phyloP scores from a whole-genome alignment of 2,113 vertebrate genomes.

The Ageneiosus marmoratus region DNA sequence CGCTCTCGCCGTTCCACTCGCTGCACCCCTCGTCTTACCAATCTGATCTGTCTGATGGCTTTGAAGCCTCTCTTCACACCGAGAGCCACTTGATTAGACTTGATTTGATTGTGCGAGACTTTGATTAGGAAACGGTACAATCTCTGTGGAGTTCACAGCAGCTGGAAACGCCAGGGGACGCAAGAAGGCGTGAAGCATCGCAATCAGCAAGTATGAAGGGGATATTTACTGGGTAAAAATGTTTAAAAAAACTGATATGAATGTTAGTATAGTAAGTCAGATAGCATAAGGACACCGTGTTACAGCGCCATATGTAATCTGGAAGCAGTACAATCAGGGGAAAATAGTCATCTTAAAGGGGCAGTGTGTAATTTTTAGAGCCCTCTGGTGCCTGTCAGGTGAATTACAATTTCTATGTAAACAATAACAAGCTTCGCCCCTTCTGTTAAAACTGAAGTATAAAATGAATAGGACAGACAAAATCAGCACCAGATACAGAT shows the following conservation, averaged over 20 bases:
- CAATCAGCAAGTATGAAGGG: neutral
- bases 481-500: neutral
- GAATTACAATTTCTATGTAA: neutral
- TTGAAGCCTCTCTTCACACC: neutral
- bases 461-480: neutral
- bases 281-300: neutral
- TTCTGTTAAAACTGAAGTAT: neutral
- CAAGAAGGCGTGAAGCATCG: neutral
- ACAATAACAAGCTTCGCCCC: neutral
- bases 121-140: neutral
- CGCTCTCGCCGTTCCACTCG: neutral
- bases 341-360: neutral
- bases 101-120: constrained; percentile 3
- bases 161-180: neutral
- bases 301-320: neutral
- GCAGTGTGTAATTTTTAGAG: neutral
- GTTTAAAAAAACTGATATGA: neutral
- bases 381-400: neutral
- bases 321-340: neutral
- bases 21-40: neutral
- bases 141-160: neutral
- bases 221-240: neutral
- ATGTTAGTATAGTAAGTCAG: neutral
- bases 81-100: constrained; percentile 9
- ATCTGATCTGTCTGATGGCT: neutral